These are phyloP conservation scores for Odontomyia ornata DNA, from an alignment of 2,888 invertebrate genomes.

Conservation along the genomic window DNA sequence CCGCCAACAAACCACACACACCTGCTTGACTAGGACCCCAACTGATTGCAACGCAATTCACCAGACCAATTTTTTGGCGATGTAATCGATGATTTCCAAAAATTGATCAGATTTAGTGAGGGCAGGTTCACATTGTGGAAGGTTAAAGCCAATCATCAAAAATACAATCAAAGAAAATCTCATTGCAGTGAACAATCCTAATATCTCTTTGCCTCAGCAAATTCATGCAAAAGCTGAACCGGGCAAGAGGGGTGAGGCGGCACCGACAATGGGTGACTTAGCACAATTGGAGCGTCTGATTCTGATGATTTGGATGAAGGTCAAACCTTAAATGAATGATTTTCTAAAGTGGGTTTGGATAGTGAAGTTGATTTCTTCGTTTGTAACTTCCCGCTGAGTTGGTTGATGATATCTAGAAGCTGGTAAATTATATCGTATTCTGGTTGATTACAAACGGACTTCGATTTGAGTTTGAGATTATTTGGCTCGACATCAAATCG, in stretches of 20 bases:
- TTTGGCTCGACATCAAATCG: constrained; percentile 1
- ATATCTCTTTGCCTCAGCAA: background rate
- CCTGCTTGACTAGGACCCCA: background rate
- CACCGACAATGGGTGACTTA: constrained; percentile 17
- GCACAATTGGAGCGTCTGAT: constrained; percentile 8
- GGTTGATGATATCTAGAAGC: constrained; percentile 23
- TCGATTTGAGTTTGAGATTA: background rate
- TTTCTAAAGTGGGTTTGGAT: constrained; percentile 23
- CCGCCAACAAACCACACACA: background rate
- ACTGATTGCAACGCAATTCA: constrained; percentile 5
- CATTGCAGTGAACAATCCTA: background rate
- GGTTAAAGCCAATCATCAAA: background rate
- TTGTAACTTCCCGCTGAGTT: constrained; percentile 15
- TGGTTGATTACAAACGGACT: constrained; percentile 13
- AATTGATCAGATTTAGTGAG: constrained; percentile 24
- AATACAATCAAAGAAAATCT: background rate
- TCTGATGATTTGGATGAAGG: constrained; percentile 31
- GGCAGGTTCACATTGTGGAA: constrained; percentile 15
- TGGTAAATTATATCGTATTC: constrained; percentile 20
- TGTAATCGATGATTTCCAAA: constrained; percentile 33
- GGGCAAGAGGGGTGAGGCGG: background rate
- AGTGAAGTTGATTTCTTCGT: constrained; percentile 16
- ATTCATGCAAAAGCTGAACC: constrained; percentile 11
- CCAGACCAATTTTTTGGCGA: background rate
- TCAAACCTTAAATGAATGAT: constrained; percentile 26